Evolutionary conservation across 2,113 vertebrate genomes (phyloP), one percentile per base, ranked within the genome.

Genomic region (Microtus ochrogaster): DNA sequence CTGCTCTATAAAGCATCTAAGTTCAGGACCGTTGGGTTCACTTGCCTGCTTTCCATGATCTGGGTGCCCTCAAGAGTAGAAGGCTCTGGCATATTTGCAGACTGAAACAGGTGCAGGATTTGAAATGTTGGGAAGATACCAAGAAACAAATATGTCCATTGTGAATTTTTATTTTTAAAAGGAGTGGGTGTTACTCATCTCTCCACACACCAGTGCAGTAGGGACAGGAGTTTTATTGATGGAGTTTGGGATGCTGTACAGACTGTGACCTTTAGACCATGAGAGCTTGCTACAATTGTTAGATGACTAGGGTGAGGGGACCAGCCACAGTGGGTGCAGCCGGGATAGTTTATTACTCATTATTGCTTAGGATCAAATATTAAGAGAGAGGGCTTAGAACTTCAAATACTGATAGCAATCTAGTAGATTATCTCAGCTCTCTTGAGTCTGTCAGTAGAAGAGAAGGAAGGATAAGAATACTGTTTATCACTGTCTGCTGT

Each of bases 401-500:
- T 99, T 99, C 89, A 99, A 99, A 98, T 99, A 99, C 96, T 99
- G 97, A 94, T 99, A 99, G 98, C 99, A 95, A 99, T 99, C 97
- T 99, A 99, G 66, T 99, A 99, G 98, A 99, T 99, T 92, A 99
- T 99, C 95, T 99, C 99, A 8, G 99, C 99, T 92, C 99, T 99
- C 0, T 0, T 85, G 98, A 95, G 98, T 97, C 94, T 99, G 99
- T 14, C 14, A 52, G n/a, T 2, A 8, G 19, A 30, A 63, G 63
- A 72, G 13, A 89, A 85, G 52, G 13, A 16, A 89, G 72, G 58
- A 49, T 21, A 90, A 30, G 13, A 68, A 47, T 39, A 39, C 22
- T 17, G 17, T 83, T n/a, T 47, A 47, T 14, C 39, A 30, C 4
- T 24, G 2, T 30, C 44, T 73, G 36, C 47, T 33, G 13, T 33